These are phyloP conservation scores for Mythimna loreyi DNA, from an alignment of 2,888 invertebrate genomes.

Conservation along the genomic window DNA sequence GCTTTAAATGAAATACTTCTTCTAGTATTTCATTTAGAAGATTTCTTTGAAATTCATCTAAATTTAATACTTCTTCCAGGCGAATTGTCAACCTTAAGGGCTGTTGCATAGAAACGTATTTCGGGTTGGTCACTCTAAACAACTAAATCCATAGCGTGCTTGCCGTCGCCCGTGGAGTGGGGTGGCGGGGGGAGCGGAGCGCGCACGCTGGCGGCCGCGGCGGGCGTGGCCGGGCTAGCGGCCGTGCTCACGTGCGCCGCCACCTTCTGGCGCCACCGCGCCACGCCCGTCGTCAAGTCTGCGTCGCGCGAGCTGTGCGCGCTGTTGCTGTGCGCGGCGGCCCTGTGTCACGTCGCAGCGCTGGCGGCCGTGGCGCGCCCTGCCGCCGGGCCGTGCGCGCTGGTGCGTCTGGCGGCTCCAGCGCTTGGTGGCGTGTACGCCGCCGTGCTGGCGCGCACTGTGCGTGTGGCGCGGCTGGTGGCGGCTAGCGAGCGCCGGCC, in stretches of 20 bases:
- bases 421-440: constrained; percentile 73
- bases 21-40: no score
- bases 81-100: no score
- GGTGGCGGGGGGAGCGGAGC: constrained; percentile 81
- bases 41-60: no score
- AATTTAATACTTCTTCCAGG: no score
- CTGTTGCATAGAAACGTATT: no score
- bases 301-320: constrained; percentile 93
- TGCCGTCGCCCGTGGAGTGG: constrained; percentile 91
- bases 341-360: constrained; percentile 90
- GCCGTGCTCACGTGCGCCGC: constrained; percentile 91
- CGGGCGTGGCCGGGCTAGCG: constrained; percentile 91
- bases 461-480: constrained; percentile 72
- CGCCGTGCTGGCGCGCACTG: constrained; percentile 72
- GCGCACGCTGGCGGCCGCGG: constrained; percentile 80
- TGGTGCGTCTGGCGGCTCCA: constrained; percentile 69
- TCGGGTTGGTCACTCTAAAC: not conserved
- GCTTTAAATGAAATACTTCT: no score
- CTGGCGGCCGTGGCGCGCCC: constrained; percentile 89
- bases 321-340: constrained; percentile 90
- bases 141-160: constrained; percentile 87
- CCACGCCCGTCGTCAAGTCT: constrained; percentile 94
- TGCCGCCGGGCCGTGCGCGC: constrained; percentile 60
- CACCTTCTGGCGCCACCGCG: constrained; percentile 82
- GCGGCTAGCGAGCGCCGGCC: constrained; percentile 77